phyloP scores from a whole-genome alignment of 2,797 vertebrate genomes.

The Diceros bicornis region DNA sequence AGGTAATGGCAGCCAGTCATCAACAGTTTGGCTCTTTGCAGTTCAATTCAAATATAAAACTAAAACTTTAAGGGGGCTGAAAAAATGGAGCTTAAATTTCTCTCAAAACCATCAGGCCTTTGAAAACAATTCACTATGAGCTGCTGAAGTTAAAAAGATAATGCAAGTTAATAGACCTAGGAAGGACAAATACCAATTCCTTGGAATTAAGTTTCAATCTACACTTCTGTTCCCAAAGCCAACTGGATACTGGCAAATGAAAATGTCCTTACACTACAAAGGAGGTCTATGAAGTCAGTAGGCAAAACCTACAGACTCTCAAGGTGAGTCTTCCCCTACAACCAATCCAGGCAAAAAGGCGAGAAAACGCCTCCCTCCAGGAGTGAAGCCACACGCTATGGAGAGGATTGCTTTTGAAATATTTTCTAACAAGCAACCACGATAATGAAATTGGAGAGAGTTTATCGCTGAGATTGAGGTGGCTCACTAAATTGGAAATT shows the following conservation, averaged over 20 bases:
- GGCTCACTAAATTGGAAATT: not conserved
- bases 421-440: not conserved
- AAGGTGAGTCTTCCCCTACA: not conserved
- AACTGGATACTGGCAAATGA: not conserved
- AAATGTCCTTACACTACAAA: not conserved
- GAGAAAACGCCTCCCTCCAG: not conserved
- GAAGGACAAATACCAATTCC: slow-evolving; percentile 35
- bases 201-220: slow-evolving; percentile 34
- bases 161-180: not conserved
- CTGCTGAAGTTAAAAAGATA: not conserved
- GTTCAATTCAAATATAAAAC: slow-evolving; percentile 48
- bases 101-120: slow-evolving; percentile 26
- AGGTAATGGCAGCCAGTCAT: not conserved
- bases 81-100: slow-evolving; percentile 2
- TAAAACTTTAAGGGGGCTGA: not conserved
- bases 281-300: not conserved
- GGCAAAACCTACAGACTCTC: not conserved
- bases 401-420: not conserved
- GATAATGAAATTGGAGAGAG: not conserved
- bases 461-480: not conserved
- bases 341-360: not conserved
- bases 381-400: not conserved
- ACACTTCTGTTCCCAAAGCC: not conserved
- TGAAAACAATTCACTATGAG: slow-evolving; percentile 37
- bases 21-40: not conserved